phyloP scores from a whole-genome alignment of 2,797 vertebrate species.

The Geotrypetes seraphini region DNA sequence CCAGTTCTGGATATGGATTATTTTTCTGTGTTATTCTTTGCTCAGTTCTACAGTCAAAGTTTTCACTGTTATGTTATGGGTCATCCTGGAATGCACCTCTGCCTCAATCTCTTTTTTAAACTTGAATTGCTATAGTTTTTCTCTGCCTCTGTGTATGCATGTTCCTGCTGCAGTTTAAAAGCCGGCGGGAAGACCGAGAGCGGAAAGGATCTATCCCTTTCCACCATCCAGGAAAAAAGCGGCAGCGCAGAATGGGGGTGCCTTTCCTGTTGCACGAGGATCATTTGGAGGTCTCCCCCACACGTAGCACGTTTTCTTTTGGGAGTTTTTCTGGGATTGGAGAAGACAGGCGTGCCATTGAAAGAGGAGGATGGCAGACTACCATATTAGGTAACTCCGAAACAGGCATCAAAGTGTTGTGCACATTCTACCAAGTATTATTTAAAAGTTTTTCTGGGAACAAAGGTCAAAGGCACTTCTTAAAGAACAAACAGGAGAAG shows the following conservation, averaged over 20 bases:
- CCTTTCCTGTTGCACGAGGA: slow-evolving; percentile 92
- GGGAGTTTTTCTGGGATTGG: slow-evolving; percentile 91
- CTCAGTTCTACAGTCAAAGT: no score
- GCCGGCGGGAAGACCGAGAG: slow-evolving; percentile 86
- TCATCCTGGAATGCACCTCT: background rate
- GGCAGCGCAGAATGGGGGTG: slow-evolving; percentile 86
- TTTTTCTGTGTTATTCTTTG: no score
- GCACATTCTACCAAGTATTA: no score
- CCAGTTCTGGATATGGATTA: no score
- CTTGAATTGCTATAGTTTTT: no score
- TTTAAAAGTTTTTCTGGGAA: no score
- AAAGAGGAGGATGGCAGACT: slow-evolving; percentile 90
- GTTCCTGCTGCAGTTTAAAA: slow-evolving; percentile 73
- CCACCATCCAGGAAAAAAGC: slow-evolving; percentile 86
- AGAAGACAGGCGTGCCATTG: slow-evolving; percentile 82
- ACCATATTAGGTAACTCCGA: slow-evolving; percentile 88
- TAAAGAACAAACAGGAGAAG: no score
- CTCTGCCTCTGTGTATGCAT: background rate
- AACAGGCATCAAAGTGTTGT: no score
- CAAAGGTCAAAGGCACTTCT: no score
- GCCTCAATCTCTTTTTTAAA: no score
- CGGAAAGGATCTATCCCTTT: slow-evolving; percentile 93
- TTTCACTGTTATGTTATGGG: no score
- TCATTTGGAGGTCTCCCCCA: slow-evolving; percentile 90
- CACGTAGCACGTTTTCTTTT: slow-evolving; percentile 93